Base-by-base conservation (phyloP, 2,113 vertebrate genomes). In the Irena cyanogastra region DNA sequence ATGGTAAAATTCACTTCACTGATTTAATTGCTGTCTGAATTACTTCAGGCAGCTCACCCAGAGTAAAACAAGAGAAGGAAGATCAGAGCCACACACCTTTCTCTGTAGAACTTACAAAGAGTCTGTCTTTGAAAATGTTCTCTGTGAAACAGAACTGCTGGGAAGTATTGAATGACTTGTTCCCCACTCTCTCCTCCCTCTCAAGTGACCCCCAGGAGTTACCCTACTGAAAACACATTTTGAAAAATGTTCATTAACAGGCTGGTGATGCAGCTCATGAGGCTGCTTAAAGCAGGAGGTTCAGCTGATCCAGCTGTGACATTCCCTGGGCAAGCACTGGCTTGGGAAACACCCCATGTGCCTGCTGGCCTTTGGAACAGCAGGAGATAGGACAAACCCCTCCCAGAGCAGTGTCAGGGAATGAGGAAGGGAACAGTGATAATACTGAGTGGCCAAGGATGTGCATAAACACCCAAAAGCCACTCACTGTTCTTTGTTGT, bases 271-370 rank as follows among this genome's bases (percentile, higher is more conserved):
- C 78, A 26, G 33, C 23, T n/a, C 8, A 0, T 5, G 6, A 45
- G 53, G 81, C 0, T 41, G 71, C 21, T 27, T 15, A 64, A 21
- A 69, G 86, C 57, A 30, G 65, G 72, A 68, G 33, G 14, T 30
- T 59, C 78, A 78, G 84, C 74, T 35, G 50, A 50, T 7, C 42
- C 28, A 50, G 15, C 56, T 41, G 24, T 4, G 10, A 10, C 27
- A 6, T 19, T 53, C 59, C 39, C 60, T 6, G 53, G 47, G 72
- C 77, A 21, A 39, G 33, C 79, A 31, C 0, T 21, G 54, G 17
- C 52, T 64, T 27, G n/a, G 61, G 37, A 13, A 61, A 26, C 3
- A 14, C 7, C 39, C 37, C 3, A 0, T 0, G 54, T 56, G 52
- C 82, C 79, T 16, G 23, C 24, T 37, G 71, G 21, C 52, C 61